Evolutionary conservation across 2,797 vertebrate genomes (phyloP), one percentile per base, ranked within the genome.

Genomic region (Coilia nasus): DNA sequence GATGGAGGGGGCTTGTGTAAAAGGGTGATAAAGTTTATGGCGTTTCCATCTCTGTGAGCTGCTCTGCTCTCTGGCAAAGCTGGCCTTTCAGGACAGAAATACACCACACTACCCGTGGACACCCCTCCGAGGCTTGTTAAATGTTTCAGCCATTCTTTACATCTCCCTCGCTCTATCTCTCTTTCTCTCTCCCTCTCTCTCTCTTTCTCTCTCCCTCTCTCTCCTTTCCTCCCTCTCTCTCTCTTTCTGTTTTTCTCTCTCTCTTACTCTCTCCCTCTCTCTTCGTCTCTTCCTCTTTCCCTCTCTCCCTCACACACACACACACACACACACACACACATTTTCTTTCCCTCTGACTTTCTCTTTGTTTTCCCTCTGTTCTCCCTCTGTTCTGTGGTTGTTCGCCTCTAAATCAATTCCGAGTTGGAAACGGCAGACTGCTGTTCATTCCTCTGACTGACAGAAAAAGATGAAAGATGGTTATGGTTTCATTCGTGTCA

Each of bases 111-210:
- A 15, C 64, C 64, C 10, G 25, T 81, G 78, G 67, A 84, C 64
- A 59, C 83, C 28, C 41, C 5, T n/a, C n/a, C 47, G 80, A 67
- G 44, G 35, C 60, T 71, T 85, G 41, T 85, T 85, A 82, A 60
- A 83, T 57, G 56, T 28, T 56, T 80, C n/a, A 35, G 0, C 17
- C 25, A 50, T 15, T 64, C 19, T 83, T 47, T 1, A 19, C 41
- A 2, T 31, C 82, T 25, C 59, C 47, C 41, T 50, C 41, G 25
- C 41, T 67, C n/a, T 71, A 25, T 35, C 56, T 35, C 50, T 28
- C n/a, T 82, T 14, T 28, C 12, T 64, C 59, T 46, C 15, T 75
- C 28, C 35, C 67, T 75, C 67, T 19, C 67, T 35, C 12, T 71
- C 64, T 71, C 28, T 71, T 11, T 71, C 28, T 31, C 12, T 71